Conservation (phyloP, 2,888 invertebrate genomes). For the Hecatera dysodea region DNA sequence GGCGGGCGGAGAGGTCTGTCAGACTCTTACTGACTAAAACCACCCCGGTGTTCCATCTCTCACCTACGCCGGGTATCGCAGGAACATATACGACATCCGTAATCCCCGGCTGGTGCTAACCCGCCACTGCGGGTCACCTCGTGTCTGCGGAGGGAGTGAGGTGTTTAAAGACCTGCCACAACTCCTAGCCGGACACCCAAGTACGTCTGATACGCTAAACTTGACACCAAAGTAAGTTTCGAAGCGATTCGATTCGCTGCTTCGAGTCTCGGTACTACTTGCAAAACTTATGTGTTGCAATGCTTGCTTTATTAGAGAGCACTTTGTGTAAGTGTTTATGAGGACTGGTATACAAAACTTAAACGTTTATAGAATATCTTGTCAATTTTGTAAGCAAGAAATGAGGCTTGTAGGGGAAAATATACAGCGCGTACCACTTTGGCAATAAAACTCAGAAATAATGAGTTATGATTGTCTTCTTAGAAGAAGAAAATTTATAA, state of each 20-base stretch:
- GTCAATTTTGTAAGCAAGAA: neutral
- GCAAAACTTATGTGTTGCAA: conserved; percentile 2
- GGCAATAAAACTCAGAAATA: neutral
- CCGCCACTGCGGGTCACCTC: too few species aligned
- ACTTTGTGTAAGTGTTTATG: neutral
- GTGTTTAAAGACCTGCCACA: neutral
- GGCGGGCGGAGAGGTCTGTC: too few species aligned
- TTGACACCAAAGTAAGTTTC: conserved; percentile 17
- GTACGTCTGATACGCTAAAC: neutral
- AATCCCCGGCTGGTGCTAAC: too few species aligned
- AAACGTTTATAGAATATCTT: neutral
- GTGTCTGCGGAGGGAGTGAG: too few species aligned
- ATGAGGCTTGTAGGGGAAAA: neutral
- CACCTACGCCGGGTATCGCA: too few species aligned
- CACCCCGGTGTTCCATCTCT: too few species aligned
- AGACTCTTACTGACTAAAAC: too few species aligned
- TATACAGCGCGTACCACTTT: neutral
- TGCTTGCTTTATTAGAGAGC: neutral
- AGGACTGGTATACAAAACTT: neutral
- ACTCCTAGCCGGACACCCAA: neutral
- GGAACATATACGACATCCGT: too few species aligned
- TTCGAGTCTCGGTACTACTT: neutral
- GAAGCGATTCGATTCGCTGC: conserved; percentile 3
- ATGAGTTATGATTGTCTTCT: neutral
- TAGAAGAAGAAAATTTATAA: neutral